Conservation (phyloP, 2,888 invertebrate genomes). For the Adineta ricciae region DNA sequence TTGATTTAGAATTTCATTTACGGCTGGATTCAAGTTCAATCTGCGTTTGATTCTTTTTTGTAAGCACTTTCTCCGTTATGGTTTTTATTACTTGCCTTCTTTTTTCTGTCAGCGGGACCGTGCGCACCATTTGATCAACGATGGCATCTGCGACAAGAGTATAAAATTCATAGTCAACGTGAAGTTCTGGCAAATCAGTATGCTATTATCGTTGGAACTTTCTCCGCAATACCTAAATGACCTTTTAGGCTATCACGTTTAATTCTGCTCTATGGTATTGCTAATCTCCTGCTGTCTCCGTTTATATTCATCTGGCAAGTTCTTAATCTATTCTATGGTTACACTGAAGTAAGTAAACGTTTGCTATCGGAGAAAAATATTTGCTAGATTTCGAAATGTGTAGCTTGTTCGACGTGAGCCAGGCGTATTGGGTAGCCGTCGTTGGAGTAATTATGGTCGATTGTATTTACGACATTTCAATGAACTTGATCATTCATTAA, state of each 20-base stretch:
- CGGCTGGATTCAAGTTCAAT: conserved; percentile 76
- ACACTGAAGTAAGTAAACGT: conserved; percentile 62
- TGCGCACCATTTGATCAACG: conserved; percentile 91
- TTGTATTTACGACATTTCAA: conserved; percentile 89
- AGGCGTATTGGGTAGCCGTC: conserved; percentile 26
- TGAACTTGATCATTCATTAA: conserved; percentile 90
- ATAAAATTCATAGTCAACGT: conserved; percentile 68
- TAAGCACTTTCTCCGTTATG: conserved; percentile 54
- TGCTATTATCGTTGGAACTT: conserved; percentile 34
- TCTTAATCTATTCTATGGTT: conserved; percentile 80
- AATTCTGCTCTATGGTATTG: conserved; percentile 63
- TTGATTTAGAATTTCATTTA: conserved; percentile 64
- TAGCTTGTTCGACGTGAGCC: conserved; percentile 63
- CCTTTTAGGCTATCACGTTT: conserved; percentile 41
- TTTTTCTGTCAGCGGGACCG: conserved; percentile 63
- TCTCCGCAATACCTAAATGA: neutral
- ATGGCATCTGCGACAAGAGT: conserved; percentile 86
- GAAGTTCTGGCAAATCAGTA: conserved; percentile 64
- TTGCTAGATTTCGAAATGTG: conserved; percentile 39
- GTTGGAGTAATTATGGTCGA: conserved; percentile 60
- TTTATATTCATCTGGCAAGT: conserved; percentile 86
- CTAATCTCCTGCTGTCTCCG: conserved; percentile 74
- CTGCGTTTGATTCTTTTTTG: conserved; percentile 81
- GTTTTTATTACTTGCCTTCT: too few species aligned
- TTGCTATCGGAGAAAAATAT: conserved; percentile 29